Evolutionary conservation across 35 echinoderm and acorn worm genomes (phyloP).

Genomic region (Anneissia japonica): DNA sequence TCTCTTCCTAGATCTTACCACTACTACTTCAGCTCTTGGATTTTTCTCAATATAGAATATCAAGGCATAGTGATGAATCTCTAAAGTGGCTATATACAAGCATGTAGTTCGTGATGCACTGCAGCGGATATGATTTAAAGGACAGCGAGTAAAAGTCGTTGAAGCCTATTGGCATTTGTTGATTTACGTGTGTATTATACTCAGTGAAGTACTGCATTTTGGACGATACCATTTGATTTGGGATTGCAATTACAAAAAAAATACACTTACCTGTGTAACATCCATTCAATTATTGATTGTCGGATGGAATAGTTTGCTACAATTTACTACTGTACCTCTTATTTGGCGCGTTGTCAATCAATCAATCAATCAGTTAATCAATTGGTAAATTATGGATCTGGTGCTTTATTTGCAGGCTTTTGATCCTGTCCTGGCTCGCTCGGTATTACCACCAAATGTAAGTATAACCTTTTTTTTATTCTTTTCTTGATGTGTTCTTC

Average conservation of each 20-base stretch:
- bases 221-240: neutral
- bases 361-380: too few species aligned
- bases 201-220: neutral
- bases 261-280: neutral
- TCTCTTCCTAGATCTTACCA: neutral
- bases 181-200: too few species aligned
- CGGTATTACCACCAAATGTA: neutral
- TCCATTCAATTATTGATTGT: neutral
- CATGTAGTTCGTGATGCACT: neutral
- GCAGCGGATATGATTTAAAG: neutral
- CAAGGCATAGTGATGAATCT: too few species aligned
- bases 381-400: too few species aligned
- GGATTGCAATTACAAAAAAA: neutral
- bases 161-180: neutral
- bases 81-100: neutral
- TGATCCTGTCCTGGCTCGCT: neutral
- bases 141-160: neutral
- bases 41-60: too few species aligned
- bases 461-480: neutral
- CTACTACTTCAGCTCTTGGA: too few species aligned
- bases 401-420: neutral
- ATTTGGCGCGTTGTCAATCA: neutral
- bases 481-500: too few species aligned
- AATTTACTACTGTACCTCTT: neutral
- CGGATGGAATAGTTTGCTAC: too few species aligned